Conservation (phyloP, 2,113 vertebrate genomes). For the Mesocricetus auratus region DNA sequence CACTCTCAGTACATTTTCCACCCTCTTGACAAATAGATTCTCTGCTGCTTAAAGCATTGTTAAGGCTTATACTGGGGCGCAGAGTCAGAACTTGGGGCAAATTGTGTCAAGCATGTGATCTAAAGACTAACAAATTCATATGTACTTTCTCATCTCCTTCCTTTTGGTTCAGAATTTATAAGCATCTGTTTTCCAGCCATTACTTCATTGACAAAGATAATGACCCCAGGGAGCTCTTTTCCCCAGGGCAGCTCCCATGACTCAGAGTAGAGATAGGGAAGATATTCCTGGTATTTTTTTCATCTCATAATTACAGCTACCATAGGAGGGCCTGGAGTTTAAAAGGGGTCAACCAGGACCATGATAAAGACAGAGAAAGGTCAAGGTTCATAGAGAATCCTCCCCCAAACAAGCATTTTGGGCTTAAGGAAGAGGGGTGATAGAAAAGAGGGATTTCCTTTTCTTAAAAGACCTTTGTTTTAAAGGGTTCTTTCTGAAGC, state of each 20-base stretch:
- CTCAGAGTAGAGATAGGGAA: neutral
- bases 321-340: neutral
- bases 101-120: neutral
- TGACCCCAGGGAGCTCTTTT: neutral
- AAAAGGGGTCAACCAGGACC: neutral
- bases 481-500: conserved; percentile 4
- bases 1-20: neutral
- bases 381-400: neutral
- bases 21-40: neutral
- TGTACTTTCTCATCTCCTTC: neutral
- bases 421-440: neutral
- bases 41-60: neutral
- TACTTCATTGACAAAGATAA: neutral
- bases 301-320: neutral
- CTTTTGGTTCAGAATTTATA: neutral
- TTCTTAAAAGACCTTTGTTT: conserved; percentile 2
- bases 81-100: neutral
- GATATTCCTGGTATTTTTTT: neutral
- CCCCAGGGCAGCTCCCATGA: neutral
- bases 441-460: neutral
- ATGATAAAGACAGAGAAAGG: neutral
- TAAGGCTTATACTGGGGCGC: neutral
- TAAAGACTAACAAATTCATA: conserved; percentile 1
- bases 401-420: neutral
- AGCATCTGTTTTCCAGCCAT: neutral